Base-by-base conservation (phyloP, 2,797 vertebrate species). In the Liparis tanakae region DNA sequence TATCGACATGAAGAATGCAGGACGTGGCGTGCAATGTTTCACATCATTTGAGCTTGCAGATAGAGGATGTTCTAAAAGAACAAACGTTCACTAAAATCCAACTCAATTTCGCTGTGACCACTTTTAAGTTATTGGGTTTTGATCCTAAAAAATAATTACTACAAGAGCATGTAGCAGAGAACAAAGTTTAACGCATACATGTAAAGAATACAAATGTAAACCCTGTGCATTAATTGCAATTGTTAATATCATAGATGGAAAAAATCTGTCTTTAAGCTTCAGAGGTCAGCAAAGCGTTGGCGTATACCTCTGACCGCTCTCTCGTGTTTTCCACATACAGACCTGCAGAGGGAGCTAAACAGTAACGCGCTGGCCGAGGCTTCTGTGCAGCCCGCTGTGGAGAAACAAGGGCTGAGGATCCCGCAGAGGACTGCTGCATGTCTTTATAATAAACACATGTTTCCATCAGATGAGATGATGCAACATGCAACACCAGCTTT, bases 331-430 rank as follows among this genome's bases (percentile, higher is more conserved):
- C 57, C 74, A 36, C 74, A 57, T 6, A n/a, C 86, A 94, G 92
- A 91, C 80, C 86, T 82, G 82, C 89, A 91, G 89, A 83, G 78
- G 85, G 91, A 88, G 85, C 82, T 75, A 46, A 64, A 15, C 70
- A 63, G 55, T 37, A 61, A 63, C 17, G 36, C 15, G 53, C 74
- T 18, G 20, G 94, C 70, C 44, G 76, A 48, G 72, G 94, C 94
- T 72, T 93, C 95, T 25, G 93, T 93, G 85, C 94, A 94, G 74
- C 93, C 94, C 83, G 90, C 89, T 0, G 94, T 94, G 81, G 94
- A 95, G 10, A 92, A 93, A 15, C 74, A 76, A n/a, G 63, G 87
- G 92, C 0, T 78, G 92, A 77, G 81, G 89, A 48, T 93, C 90
- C 39, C 94, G 90, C 94, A 94, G 62, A 92, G 88, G 0, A 89